Evolutionary conservation across 1,140 invertebrate species (phyloP), one percentile per base, ranked within the genome.

Genomic region (Drosophila nannoptera): DNA sequence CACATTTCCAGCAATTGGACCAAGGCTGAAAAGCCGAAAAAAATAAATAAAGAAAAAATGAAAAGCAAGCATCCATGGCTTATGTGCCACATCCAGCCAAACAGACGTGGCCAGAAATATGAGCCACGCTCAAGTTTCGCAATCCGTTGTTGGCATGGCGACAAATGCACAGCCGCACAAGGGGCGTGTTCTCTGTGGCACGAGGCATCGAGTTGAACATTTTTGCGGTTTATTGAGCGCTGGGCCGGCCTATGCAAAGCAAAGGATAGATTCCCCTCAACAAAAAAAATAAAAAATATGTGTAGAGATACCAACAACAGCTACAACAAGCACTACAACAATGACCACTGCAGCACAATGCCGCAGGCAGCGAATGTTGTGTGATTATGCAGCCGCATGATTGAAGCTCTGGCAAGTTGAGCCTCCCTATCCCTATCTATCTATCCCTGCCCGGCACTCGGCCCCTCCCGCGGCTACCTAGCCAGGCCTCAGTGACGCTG

Each of bases 371-470:
- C 55, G 53, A 56, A 49, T 43, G 69, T 55, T 66, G 56, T 66
- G 50, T 61, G 68, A 71, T 74, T 71, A 70, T 74, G 62, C 68
- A 71, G 63, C 58, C 68, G 52, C 69, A 71, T 61, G 68, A 70
- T 74, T 73, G 63, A 36, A 69, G 61, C 62, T 70, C 59, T 54
- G 61, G 60, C 66, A 64, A 63, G 52, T 69, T 69, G 59, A 32
- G 33, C 7, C 33, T 7, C n/a, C 46, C 32, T 12, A 8, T 29
- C 29, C 36, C n/a, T 2, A 11, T 1, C 38, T 1, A 12, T 5
- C 38, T n/a, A 14, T 2, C 16, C 3, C 31, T 16, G 11, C 32
- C 36, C 22, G 22, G 22, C 22, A 45, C 29, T n/a, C 2, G 1
- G 7, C 46, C 2, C 12, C 4, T 29, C 22, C 46, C 12, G 11